phyloP scores from a whole-genome alignment of 2,888 invertebrate species.

The Pyrocoelia pectoralis region DNA sequence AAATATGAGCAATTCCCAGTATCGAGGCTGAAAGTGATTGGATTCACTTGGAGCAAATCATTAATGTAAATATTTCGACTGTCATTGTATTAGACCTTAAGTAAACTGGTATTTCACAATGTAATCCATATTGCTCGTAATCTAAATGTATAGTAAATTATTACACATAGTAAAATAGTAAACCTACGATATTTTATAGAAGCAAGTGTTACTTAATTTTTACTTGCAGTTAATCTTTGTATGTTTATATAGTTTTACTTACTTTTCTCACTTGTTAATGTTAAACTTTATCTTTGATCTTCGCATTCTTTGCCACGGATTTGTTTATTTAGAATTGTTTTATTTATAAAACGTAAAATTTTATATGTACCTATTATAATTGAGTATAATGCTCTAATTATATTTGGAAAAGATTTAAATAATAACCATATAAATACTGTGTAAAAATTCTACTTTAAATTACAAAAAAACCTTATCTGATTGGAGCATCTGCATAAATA shows the following conservation, averaged over 20 bases:
- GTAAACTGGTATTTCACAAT: constrained; percentile 57
- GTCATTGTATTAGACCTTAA: constrained; percentile 59
- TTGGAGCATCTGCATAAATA: constrained; percentile 11
- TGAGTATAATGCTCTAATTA: not conserved
- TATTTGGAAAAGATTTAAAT: not conserved
- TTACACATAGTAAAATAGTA: constrained; percentile 53
- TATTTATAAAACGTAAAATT: not conserved
- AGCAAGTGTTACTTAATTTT: constrained; percentile 36
- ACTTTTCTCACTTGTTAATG: not conserved
- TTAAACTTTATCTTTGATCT: not conserved
- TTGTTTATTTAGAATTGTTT: not conserved
- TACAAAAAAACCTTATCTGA: constrained; percentile 5
- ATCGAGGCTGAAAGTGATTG: constrained; percentile 23
- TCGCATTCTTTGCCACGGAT: not conserved
- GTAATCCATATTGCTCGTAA: constrained; percentile 60
- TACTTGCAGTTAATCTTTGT: constrained; percentile 18
- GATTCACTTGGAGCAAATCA: constrained; percentile 26
- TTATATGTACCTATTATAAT: not conserved
- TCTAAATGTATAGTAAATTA: constrained; percentile 61
- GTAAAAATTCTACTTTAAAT: constrained; percentile 6
- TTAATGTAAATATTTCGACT: constrained; percentile 58
- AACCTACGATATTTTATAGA: constrained; percentile 36
- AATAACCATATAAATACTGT: not conserved
- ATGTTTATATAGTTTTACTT: constrained; percentile 20
- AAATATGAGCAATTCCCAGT: constrained; percentile 30